These are phyloP conservation scores for Oxyruncus cristatus DNA, from an alignment of 2,113 vertebrate genomes.

Conservation along the genomic window DNA sequence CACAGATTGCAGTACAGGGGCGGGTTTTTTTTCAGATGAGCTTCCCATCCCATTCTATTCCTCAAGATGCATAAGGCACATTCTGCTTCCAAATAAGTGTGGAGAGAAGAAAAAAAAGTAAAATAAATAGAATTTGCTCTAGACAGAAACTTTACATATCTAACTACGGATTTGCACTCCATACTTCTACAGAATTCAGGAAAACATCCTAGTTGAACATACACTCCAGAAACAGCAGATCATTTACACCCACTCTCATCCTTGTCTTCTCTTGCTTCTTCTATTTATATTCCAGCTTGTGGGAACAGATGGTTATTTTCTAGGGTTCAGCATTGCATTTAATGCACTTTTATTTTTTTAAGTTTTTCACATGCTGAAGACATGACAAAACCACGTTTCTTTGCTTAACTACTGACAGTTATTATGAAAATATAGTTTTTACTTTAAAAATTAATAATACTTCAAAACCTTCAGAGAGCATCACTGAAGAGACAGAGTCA, in stretches of 20 bases:
- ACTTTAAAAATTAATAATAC: background rate
- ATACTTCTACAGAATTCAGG: background rate
- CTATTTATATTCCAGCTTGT: slow-evolving; percentile 53
- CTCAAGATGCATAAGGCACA: background rate
- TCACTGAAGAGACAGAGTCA: background rate
- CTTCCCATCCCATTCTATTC: background rate
- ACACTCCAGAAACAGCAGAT: slow-evolving; percentile 9
- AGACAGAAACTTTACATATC: background rate
- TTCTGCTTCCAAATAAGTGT: background rate
- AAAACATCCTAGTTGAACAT: background rate
- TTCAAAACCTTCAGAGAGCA: background rate
- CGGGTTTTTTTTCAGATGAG: background rate
- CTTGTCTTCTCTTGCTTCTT: background rate
- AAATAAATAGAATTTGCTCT: background rate
- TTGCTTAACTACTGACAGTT: background rate
- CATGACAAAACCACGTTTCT: background rate
- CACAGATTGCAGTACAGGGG: background rate
- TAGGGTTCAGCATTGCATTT: slow-evolving; percentile 12
- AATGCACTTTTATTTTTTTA: background rate
- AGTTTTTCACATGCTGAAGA: slow-evolving; percentile 7
- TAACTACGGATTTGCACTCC: background rate
- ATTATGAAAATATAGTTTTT: background rate
- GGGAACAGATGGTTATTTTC: slow-evolving; percentile 59
- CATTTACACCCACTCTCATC: slow-evolving; percentile 43
- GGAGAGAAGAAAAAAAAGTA: background rate